These are phyloP conservation scores for Cladopsammia gracilis DNA, from an alignment of 64 coral and sea anemone genomes.

Conservation along the genomic window DNA sequence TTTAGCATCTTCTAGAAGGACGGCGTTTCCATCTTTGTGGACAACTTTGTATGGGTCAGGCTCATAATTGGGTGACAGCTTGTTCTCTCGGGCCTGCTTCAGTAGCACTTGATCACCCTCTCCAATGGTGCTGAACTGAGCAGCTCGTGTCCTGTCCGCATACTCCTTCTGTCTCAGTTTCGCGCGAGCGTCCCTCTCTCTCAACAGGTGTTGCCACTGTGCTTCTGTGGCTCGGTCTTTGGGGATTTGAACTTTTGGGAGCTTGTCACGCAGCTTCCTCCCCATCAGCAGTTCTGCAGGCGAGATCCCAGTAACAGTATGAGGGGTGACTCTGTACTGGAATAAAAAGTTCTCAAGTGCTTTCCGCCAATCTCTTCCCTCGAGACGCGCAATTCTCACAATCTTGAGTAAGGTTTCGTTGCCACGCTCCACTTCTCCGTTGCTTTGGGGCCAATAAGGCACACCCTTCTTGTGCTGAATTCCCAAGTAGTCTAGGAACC, in stretches of 20 bases:
- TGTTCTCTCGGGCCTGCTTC: constrained; percentile 53
- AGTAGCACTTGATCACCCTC: constrained; percentile 49
- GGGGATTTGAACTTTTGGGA: not conserved
- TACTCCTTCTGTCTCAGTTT: constrained; percentile 71
- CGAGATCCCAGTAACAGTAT: not conserved
- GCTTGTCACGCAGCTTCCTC: not conserved
- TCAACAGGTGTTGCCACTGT: constrained; percentile 61
- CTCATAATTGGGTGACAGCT: constrained; percentile 60
- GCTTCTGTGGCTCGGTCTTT: constrained; percentile 56
- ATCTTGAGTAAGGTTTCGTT: too few species aligned
- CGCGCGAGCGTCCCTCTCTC: constrained; percentile 54
- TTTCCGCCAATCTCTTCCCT: not conserved
- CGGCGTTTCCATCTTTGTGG: constrained; percentile 63
- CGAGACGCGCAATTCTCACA: not conserved
- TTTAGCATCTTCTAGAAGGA: constrained; percentile 33
- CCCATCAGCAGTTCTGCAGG: not conserved
- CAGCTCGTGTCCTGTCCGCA: constrained; percentile 44
- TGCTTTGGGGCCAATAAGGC: not conserved
- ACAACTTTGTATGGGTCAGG: constrained; percentile 56
- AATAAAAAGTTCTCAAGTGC: not conserved
- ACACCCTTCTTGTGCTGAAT: not conserved
- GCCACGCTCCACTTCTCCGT: too few species aligned
- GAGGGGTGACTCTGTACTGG: not conserved
- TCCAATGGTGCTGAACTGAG: constrained; percentile 23
- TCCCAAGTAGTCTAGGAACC: not conserved